Conservation (phyloP, 2,113 vertebrate species). For the Pipra filicauda region DNA sequence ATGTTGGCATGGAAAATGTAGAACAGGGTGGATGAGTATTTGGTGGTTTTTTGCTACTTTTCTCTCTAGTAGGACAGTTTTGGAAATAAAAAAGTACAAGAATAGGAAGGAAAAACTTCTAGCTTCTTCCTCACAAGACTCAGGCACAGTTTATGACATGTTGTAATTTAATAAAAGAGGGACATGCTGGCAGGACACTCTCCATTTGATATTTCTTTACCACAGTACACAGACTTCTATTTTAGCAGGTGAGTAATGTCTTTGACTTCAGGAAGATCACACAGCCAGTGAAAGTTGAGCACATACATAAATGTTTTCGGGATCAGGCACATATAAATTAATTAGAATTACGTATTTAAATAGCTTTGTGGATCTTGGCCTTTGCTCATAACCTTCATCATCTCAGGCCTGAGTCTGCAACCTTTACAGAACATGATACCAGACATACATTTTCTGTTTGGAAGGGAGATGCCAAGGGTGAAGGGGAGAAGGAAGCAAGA, state of each 20-base stretch:
- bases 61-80: background rate
- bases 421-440: background rate
- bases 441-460: background rate
- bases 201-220: background rate
- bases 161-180: background rate
- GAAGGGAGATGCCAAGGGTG: background rate
- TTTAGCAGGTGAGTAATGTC: background rate
- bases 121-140: background rate
- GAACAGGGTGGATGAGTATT: background rate
- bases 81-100: background rate
- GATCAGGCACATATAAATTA: slow-evolving; percentile 34
- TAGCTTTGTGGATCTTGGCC: slow-evolving; percentile 39
- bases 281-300: background rate
- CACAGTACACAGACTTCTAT: background rate
- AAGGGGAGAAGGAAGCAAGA: background rate
- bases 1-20: background rate
- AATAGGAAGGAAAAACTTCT: background rate
- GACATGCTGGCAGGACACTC: background rate
- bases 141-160: background rate
- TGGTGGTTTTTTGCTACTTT: background rate
- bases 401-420: background rate
- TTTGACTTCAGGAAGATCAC: background rate
- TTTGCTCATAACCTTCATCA: slow-evolving; percentile 3
- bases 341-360: slow-evolving; percentile 3
- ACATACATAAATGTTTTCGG: background rate